Base-by-base conservation (phyloP, 1,140 invertebrate genomes). In the Chymomyza costata region DNA sequence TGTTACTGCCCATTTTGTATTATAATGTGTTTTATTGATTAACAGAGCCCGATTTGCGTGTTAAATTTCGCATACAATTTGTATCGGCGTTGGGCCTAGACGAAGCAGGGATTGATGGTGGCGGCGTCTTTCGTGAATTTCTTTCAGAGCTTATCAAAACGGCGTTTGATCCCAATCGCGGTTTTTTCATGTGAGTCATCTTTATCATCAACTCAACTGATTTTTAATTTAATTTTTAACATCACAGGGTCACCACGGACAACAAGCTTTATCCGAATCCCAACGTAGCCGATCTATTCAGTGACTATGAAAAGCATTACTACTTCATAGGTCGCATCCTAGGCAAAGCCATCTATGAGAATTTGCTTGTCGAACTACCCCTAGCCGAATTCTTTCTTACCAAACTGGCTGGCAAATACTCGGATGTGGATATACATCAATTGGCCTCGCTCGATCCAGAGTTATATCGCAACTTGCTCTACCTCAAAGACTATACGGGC, bases 221-320 rank as follows among this genome's bases (percentile, higher is more conserved):
- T 43, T 3, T 25, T 14, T 52, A 15, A 41, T 30, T 30, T 16
- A 14, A 5, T 15, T 0, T 38, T 21, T 0, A 47, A n/a, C 2
- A 6, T 30, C 5, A 19, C 16, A 86, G 93, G 43, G 88, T 96
- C 10, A 99, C 97, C 0, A 92, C 92, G 57, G 96, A 99, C 74
- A 95, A 97, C 78, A 91, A 95, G 85, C 84, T 99, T 6, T 99
- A 99, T 86, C 97, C 97, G 0, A 99, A 98, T 87, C 97, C 97
- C 0, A 93, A 93, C 31, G 95, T 96, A 6, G 89, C 93, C 54
- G 85, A 95, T 13, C 85, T 99, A 0, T 90, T 95, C 13, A 91
- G 93, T 3, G 92, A 98, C 80, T 97, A 92, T 84, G 89, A 90
- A 0, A 91, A 93, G 67, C 97, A 99, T 87, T 99, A 97, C 84